Conservation (phyloP, 2,797 vertebrate species). For the Pipistrellus nathusii region DNA sequence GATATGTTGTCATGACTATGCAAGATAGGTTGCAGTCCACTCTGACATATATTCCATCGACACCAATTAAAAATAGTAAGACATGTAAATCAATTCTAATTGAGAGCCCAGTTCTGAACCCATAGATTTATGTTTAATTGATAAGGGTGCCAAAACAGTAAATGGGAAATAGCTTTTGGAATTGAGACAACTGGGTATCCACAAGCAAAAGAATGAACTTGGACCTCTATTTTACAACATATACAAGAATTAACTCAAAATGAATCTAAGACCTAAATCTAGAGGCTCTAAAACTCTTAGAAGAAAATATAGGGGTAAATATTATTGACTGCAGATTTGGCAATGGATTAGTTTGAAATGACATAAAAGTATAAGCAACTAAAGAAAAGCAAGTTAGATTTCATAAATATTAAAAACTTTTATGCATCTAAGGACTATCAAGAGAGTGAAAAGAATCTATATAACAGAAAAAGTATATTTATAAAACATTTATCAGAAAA, state of each 20-base stretch:
- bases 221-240: not conserved
- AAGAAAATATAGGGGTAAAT: not conserved
- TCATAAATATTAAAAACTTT: conserved; percentile 4
- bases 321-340: not conserved
- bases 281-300: conserved; percentile 1
- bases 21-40: not conserved
- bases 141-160: not conserved
- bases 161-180: not conserved
- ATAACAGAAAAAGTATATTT: conserved; percentile 27
- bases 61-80: not conserved
- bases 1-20: not conserved
- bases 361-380: not conserved
- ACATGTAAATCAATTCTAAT: not conserved
- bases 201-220: not conserved
- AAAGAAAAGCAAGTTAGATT: conserved; percentile 22
- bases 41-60: not conserved
- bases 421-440: not conserved
- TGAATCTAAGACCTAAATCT: conserved; percentile 4
- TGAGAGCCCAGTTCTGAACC: not conserved
- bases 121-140: not conserved
- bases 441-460: conserved; percentile 13
- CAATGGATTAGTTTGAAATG: conserved; percentile 36
- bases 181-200: not conserved
- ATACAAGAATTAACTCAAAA: not conserved
- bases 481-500: not conserved